A percentile compares a stretch with the other conserved stretches of the same genome.
phyloP scores from a whole-genome alignment of 1,140 invertebrate species.

The Hylaeus volcanicus region DNA sequence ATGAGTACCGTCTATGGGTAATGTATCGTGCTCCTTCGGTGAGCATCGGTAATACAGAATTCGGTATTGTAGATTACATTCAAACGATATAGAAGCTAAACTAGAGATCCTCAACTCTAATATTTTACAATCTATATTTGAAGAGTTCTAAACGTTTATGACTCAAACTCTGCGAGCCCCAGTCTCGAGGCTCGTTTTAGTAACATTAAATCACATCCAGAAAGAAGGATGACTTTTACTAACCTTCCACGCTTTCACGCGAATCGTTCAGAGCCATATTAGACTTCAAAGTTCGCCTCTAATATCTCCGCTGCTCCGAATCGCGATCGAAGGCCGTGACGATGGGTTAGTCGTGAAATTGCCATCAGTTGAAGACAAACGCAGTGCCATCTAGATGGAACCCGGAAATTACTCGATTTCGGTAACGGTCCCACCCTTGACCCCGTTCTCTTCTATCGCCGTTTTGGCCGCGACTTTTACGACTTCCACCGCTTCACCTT shows the following conservation, averaged over 20 bases:
- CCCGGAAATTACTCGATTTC: constrained; percentile 31
- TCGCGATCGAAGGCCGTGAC: constrained; percentile 2
- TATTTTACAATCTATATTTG: too few species aligned
- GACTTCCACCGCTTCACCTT: not conserved
- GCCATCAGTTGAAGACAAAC: not conserved
- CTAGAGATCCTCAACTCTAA: too few species aligned
- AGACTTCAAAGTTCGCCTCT: not conserved
- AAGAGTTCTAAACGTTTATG: too few species aligned
- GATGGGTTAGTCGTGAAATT: constrained; percentile 6
- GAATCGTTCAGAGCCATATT: constrained; percentile 5
- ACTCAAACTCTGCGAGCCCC: not conserved
- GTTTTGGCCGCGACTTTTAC: not conserved
- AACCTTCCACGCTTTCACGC: constrained; percentile 22
- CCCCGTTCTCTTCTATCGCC: constrained; percentile 1
- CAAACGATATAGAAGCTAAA: too few species aligned
- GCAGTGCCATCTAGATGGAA: not conserved
- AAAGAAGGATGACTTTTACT: constrained; percentile 11
- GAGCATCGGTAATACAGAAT: too few species aligned
- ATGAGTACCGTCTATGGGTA: too few species aligned
- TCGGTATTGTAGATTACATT: too few species aligned
- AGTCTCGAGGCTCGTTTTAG: not conserved
- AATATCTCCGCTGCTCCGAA: not conserved
- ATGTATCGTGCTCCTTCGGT: too few species aligned
- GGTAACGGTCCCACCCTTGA: constrained; percentile 18
- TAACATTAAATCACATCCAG: too few species aligned